Percentiles rank a stretch among this genome's conserved stretches.
These are phyloP conservation scores for Hycleus cichorii DNA, from an alignment of 1,140 invertebrate species.

Conservation along the genomic window DNA sequence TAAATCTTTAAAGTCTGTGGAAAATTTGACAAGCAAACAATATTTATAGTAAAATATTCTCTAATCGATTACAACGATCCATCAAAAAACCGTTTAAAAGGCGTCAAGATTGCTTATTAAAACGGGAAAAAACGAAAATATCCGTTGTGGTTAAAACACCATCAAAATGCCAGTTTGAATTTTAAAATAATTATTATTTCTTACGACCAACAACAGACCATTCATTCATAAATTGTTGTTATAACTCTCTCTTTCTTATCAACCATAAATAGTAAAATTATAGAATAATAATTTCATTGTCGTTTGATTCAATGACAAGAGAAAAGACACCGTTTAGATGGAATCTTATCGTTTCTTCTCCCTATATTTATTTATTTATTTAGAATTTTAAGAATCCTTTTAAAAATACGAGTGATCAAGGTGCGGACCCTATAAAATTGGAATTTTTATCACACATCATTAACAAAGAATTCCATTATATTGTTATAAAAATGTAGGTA, in stretches of 20 bases:
- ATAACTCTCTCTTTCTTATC: no score
- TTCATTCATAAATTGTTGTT: no score
- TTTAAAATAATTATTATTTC: no score
- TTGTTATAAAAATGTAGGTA: not conserved
- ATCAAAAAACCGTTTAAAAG: conserved; percentile 7
- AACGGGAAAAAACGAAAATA: conserved; percentile 1
- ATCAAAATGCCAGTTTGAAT: not conserved
- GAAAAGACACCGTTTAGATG: no score
- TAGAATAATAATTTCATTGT: no score
- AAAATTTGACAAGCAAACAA: not conserved
- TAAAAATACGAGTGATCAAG: not conserved
- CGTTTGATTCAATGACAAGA: no score
- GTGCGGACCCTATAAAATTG: not conserved
- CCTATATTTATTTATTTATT: no score
- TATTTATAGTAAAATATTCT: conserved; percentile 5
- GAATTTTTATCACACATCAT: conserved; percentile 3
- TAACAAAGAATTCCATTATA: not conserved
- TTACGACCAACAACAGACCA: no score
- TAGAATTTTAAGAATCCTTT: not conserved
- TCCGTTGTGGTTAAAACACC: conserved; percentile 3
- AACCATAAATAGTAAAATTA: no score
- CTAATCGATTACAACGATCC: conserved; percentile 6
- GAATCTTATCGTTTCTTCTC: no score
- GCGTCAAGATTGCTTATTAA: conserved; percentile 4
- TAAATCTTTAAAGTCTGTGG: conserved; percentile 7